Conservation (phyloP, 30 jellyfish, hydroid and myxozoan species). For the Nemopilema nomurai region DNA sequence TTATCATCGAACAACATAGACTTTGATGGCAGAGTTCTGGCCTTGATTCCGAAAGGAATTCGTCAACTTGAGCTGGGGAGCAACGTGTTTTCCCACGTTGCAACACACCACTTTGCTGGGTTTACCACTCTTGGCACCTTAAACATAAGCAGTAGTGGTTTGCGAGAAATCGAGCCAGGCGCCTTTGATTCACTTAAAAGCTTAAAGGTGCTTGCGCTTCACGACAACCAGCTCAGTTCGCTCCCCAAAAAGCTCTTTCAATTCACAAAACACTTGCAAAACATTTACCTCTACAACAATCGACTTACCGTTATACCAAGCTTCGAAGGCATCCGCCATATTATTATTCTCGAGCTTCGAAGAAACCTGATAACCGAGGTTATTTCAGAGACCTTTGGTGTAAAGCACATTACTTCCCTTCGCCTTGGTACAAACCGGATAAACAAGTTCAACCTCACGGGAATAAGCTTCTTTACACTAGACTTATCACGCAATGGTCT, state of each 20-base stretch:
- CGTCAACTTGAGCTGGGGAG: neutral
- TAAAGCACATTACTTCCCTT: neutral
- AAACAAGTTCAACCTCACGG: slow-evolving; percentile 4
- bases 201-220: slow-evolving; percentile 1
- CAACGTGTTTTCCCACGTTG: slow-evolving; percentile 7
- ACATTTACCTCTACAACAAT: neutral
- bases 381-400: neutral
- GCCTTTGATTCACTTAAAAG: slow-evolving; percentile 29
- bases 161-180: slow-evolving; percentile 26
- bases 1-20: slow-evolving; percentile 9
- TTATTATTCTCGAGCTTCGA: neutral
- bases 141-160: slow-evolving; percentile 3
- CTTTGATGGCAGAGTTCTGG: neutral
- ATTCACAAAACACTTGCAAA: neutral
- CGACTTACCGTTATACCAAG: slow-evolving; percentile 13
- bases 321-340: neutral
- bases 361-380: slow-evolving; percentile 15
- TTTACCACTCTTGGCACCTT: neutral
- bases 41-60: slow-evolving; percentile 4
- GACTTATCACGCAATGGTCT: slow-evolving; percentile 49
- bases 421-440: slow-evolving; percentile 19
- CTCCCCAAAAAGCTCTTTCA: slow-evolving; percentile 32
- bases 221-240: neutral
- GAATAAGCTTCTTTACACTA: neutral
- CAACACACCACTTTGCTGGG: neutral